A percentile compares a stretch with the other conserved stretches of the same genome.
Conservation (phyloP, 1,140 invertebrate genomes). For the Colletes gigas region DNA sequence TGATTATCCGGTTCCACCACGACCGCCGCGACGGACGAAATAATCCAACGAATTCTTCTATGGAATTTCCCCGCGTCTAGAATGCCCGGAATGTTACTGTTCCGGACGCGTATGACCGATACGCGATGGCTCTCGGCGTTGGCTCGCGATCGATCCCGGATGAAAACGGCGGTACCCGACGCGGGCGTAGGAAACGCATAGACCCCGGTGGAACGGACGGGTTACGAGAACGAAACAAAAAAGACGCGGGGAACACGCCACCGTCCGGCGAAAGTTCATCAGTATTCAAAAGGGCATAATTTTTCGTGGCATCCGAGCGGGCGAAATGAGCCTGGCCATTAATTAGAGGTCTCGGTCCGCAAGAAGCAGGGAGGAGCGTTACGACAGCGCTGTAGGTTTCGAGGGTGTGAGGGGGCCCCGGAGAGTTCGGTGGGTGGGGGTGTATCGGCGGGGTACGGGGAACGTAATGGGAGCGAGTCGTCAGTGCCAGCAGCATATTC, state of each 20-base stretch:
- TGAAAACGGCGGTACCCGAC: not conserved
- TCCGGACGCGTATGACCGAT: not conserved
- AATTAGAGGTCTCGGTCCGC: conserved; percentile 68
- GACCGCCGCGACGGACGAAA: too few species aligned
- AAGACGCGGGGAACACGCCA: conserved; percentile 9
- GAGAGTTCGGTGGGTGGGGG: not conserved
- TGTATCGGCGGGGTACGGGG: not conserved
- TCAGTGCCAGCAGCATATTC: conserved; percentile 77
- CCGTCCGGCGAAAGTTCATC: conserved; percentile 55
- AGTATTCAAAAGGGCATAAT: conserved; percentile 70
- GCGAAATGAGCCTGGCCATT: conserved; percentile 67
- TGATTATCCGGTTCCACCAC: not conserved
- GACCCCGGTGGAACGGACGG: not conserved
- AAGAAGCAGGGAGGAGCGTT: conserved; percentile 4
- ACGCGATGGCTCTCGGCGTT: not conserved
- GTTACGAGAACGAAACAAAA: conserved; percentile 20
- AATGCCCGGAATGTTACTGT: not conserved
- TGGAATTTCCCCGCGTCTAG: too few species aligned
- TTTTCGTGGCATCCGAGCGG: conserved; percentile 62
- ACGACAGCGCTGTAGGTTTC: conserved; percentile 6
- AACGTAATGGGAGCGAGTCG: conserved; percentile 71
- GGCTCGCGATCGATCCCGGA: not conserved
- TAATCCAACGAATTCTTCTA: too few species aligned
- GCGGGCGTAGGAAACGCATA: conserved; percentile 10
- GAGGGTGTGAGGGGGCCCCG: not conserved